Evolutionary conservation across 2,888 invertebrate species (phyloP).

Genomic region (Kuschelorhynchus macadamiae): DNA sequence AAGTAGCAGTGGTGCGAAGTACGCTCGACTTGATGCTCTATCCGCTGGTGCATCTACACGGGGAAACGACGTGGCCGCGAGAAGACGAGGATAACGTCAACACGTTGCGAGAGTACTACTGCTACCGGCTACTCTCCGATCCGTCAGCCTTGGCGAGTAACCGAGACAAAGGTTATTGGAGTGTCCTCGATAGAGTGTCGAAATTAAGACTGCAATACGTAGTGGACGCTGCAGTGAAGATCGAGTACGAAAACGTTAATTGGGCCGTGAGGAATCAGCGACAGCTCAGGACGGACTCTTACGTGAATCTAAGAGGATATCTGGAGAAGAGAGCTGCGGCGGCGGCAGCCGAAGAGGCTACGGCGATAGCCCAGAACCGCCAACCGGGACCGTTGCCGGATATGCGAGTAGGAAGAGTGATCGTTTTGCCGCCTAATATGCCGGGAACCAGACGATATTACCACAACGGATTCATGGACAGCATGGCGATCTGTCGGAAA

Average conservation of each 20-base stretch:
- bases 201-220: slow-evolving; percentile 19
- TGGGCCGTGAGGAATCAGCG: slow-evolving; percentile 12
- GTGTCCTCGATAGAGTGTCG: neutral
- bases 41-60: slow-evolving; percentile 13
- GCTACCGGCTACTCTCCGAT: neutral
- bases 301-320: neutral
- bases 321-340: neutral
- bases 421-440: neutral
- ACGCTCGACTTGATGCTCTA: slow-evolving; percentile 18
- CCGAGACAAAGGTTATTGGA: neutral
- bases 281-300: neutral
- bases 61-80: neutral
- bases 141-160: neutral
- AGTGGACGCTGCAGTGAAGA: slow-evolving; percentile 19
- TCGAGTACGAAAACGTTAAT: slow-evolving; percentile 6
- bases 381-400: neutral
- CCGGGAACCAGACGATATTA: slow-evolving; percentile 13
- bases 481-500: slow-evolving; percentile 1
- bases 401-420: neutral
- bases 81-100: slow-evolving; percentile 1
- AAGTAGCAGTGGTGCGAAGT: too few species aligned
- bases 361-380: neutral
- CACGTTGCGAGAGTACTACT: slow-evolving; percentile 6
- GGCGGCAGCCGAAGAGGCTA: too few species aligned
- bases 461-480: slow-evolving; percentile 6